phyloP scores from a whole-genome alignment of 2,797 vertebrate genomes.

The Lepilemur ruficaudatus region DNA sequence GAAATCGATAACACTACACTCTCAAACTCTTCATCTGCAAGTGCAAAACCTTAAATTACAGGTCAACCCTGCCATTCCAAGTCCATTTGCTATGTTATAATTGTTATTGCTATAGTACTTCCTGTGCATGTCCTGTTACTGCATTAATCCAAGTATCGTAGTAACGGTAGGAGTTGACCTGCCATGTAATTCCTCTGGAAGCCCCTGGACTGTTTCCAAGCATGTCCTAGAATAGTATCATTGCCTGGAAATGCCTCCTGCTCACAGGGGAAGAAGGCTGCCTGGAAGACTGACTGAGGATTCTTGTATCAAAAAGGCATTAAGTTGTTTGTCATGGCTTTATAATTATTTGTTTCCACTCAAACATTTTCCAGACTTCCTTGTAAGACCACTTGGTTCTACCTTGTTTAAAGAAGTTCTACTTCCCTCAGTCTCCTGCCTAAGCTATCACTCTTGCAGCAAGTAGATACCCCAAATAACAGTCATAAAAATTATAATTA shows the following conservation, averaged over 20 bases:
- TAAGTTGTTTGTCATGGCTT: background rate
- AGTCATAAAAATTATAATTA: conserved; percentile 26
- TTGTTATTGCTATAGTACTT: background rate
- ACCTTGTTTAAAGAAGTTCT: background rate
- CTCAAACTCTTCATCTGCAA: background rate
- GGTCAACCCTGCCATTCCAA: background rate
- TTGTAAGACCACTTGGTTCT: background rate
- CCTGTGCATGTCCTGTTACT: background rate
- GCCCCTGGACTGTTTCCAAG: conserved; percentile 40
- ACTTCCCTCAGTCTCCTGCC: background rate
- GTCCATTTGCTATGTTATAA: background rate
- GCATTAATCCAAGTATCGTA: background rate
- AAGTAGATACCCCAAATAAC: conserved; percentile 5
- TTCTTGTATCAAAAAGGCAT: background rate
- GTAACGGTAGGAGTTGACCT: conserved; percentile 10
- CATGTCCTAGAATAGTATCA: background rate
- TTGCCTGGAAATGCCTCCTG: conserved; percentile 13
- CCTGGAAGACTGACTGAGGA: background rate
- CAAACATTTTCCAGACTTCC: background rate
- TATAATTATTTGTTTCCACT: background rate
- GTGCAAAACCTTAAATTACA: conserved; percentile 30
- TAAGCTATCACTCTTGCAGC: background rate
- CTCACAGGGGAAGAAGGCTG: background rate
- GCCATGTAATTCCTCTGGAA: background rate
- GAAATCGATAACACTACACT: background rate